phyloP scores from a whole-genome alignment of 2,888 invertebrate genomes.

The Melinaea menophilus region DNA sequence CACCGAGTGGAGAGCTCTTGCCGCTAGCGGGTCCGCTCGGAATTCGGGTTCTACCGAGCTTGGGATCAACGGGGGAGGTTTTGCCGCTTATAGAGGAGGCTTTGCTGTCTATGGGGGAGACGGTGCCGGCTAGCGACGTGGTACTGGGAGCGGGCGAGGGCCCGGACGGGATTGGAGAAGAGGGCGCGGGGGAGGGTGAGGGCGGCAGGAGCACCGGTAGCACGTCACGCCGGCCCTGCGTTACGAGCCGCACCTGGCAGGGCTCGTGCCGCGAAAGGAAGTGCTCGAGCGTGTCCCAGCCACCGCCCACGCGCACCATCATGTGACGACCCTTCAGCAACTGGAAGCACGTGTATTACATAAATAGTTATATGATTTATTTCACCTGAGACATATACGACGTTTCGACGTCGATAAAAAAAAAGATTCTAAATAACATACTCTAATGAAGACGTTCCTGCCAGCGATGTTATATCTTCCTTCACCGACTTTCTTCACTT shows the following conservation, averaged over 20 bases:
- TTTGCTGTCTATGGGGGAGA: conserved; percentile 55
- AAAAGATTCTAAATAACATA: conserved; percentile 56
- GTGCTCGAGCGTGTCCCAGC: conserved; percentile 96
- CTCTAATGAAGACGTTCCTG: conserved; percentile 91
- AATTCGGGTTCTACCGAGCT: conserved; percentile 39
- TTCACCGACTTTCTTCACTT: conserved; percentile 89
- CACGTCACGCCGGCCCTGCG: conserved; percentile 57
- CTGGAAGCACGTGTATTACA: conserved; percentile 63
- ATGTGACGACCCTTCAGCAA: conserved; percentile 93
- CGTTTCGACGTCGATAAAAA: background rate
- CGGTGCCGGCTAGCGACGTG: conserved; percentile 44
- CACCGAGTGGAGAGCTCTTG: conserved; percentile 42
- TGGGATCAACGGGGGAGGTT: conserved; percentile 43
- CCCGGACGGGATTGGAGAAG: conserved; percentile 25
- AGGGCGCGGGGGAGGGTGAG: conserved; percentile 25
- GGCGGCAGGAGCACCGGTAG: conserved; percentile 52
- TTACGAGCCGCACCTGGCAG: conserved; percentile 83
- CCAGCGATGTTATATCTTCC: conserved; percentile 92
- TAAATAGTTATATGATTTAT: no score
- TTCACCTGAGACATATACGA: background rate
- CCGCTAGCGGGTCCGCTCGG: conserved; percentile 46
- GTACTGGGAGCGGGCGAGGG: conserved; percentile 26
- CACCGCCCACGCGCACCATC: conserved; percentile 96
- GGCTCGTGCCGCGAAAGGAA: conserved; percentile 93
- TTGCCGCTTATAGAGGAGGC: conserved; percentile 55